Evolutionary conservation across 2,888 invertebrate species (phyloP), one percentile per base, ranked within the genome.

Genomic region (Yponomeuta cagnagella): DNA sequence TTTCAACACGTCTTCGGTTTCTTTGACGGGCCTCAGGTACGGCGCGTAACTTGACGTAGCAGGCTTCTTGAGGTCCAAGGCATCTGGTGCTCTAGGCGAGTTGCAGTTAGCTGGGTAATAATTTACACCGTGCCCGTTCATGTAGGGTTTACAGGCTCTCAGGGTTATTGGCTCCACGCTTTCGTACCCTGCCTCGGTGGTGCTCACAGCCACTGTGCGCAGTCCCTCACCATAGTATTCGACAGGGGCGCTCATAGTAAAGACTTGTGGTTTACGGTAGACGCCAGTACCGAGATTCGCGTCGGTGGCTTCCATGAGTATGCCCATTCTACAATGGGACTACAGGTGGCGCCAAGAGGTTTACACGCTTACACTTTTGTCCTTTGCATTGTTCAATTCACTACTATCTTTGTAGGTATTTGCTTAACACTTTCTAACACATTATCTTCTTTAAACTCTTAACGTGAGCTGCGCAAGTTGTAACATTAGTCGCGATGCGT

Each of bases 291-390:
- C 86, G 86, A 87, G 85, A 82, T 87, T 88, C 79, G 83, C 86
- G 82, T 91, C 86, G 79, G 88, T 82, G 80, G 86, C 79, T 85
- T 92, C 91, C 90, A 90, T 92, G 81, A 87, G 87, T 84, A 89
- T 87, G 86, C 91, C 92, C 93, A 92, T 93, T 86, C 91, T 92
- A 89, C 77, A 80, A 68, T 72, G 66, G 69, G 23, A 30, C 64
- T 63, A 68, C 37, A 58, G 52, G 43, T 67, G n/a, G 52, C 15
- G 52, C 15, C 15, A 15, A 58, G 73, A 77, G 77, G 77, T 83
- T 75, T 78, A 74, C 74, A 75, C 30, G 30, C 31, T 74, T 75
- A 73, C 82, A 83, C 83, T 79, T 78, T 74, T 77, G 81, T 86
- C 80, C 80, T 81, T 73, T 74, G 76, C 79, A 84, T 84, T 81